Conservation (phyloP, 2,113 vertebrate genomes). For the Sphyrna mokarran region DNA sequence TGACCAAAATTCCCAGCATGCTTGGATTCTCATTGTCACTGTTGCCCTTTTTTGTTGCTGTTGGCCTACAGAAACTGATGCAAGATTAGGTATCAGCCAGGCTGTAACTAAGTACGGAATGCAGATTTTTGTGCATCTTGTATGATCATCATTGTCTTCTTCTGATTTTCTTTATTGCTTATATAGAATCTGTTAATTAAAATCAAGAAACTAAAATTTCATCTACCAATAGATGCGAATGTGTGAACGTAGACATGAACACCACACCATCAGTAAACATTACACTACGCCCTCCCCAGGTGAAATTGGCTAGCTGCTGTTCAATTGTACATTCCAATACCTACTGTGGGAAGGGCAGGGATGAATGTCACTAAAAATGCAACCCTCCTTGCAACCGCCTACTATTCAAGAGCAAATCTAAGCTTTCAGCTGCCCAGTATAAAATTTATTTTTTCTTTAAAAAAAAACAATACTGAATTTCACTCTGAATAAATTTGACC, state of each 20-base stretch:
- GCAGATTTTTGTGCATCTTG: no score
- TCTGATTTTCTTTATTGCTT: no score
- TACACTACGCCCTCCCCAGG: not conserved
- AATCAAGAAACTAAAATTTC: not conserved
- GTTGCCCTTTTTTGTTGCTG: no score
- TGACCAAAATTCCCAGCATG: no score
- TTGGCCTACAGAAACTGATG: no score
- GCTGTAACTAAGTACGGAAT: no score
- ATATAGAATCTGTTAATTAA: no score
- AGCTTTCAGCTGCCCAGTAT: not conserved
- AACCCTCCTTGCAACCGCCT: not conserved
- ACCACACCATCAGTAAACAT: not conserved
- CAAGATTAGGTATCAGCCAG: no score
- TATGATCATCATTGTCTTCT: no score
- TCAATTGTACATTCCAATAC: not conserved
- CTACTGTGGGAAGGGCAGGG: not conserved
- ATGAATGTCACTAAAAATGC: not conserved
- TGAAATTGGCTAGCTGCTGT: not conserved
- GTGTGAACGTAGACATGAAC: not conserved
- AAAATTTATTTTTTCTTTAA: not conserved
- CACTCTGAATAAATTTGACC: not conserved
- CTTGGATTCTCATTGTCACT: no score
- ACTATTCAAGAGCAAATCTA: not conserved
- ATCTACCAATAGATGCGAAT: not conserved
- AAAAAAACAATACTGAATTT: not conserved